Evolutionary conservation across 2,113 vertebrate genomes (phyloP).

Genomic region (Ploceus nigricollis): DNA sequence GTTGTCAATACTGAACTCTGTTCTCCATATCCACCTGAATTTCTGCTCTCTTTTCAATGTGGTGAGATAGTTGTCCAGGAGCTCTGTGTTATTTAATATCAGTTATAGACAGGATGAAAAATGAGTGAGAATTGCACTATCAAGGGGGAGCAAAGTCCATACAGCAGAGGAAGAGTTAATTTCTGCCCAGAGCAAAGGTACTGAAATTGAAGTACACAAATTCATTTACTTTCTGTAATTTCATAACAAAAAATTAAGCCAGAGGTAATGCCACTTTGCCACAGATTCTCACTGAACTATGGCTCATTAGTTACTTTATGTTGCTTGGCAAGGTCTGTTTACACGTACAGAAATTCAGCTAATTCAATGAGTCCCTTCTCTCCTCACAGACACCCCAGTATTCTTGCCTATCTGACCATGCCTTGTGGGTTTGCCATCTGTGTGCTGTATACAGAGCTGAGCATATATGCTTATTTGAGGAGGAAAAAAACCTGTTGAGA

Average conservation of each 20-base stretch:
- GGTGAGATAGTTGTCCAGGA: background rate
- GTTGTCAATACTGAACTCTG: background rate
- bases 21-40: background rate
- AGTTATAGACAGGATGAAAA: background rate
- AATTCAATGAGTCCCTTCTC: constrained; percentile 23
- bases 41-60: background rate
- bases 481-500: background rate
- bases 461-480: background rate
- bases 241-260: background rate
- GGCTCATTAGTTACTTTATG: constrained; percentile 11
- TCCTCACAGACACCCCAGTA: background rate
- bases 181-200: background rate
- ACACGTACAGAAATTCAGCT: background rate
- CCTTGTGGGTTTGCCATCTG: background rate
- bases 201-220: background rate
- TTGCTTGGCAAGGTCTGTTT: constrained; percentile 32
- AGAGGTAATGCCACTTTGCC: background rate
- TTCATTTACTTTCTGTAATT: background rate
- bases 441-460: background rate
- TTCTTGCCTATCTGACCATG: constrained; percentile 22
- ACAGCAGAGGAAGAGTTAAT: background rate
- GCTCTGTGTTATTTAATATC: background rate
- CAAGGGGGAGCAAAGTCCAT: background rate
- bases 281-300: background rate
- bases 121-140: background rate